These are phyloP conservation scores for Erebia aethiops DNA, from an alignment of 2,888 invertebrate species.

Conservation along the genomic window DNA sequence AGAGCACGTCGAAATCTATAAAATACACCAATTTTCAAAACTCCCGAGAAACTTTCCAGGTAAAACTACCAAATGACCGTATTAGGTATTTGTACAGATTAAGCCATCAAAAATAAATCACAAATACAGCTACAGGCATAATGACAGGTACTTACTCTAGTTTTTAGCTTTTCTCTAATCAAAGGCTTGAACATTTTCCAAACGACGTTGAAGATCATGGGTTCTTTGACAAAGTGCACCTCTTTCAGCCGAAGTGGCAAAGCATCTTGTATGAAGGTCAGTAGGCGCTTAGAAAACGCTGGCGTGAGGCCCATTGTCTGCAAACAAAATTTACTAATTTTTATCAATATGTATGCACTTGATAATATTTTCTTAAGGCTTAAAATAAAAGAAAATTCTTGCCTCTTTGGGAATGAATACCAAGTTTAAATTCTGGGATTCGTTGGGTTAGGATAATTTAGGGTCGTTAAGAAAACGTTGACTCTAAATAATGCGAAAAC, in stretches of 20 bases:
- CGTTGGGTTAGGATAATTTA: no score
- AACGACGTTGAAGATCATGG: slow-evolving; percentile 91
- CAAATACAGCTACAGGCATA: background rate
- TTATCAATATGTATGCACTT: background rate
- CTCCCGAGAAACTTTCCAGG: no score
- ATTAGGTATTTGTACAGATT: no score
- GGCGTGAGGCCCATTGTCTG: slow-evolving; percentile 87
- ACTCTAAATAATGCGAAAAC: no score
- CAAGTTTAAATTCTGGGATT: no score
- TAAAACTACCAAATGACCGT: no score
- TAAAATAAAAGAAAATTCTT: background rate
- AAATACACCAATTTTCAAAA: no score
- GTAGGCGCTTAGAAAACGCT: slow-evolving; percentile 88
- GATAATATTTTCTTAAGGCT: background rate
- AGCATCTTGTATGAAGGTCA: slow-evolving; percentile 93
- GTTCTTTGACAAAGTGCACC: slow-evolving; percentile 93
- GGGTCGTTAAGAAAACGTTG: no score
- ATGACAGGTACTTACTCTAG: slow-evolving; percentile 82
- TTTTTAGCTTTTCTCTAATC: slow-evolving; percentile 89
- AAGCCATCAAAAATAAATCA: background rate
- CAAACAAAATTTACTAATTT: slow-evolving; percentile 36
- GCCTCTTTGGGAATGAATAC: background rate
- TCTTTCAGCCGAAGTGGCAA: slow-evolving; percentile 93
- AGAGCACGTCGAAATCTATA: no score
- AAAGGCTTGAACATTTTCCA: slow-evolving; percentile 94